Evolutionary conservation across 2,797 vertebrate species (phyloP).

Genomic region (Ctenopoma kingsleyae): DNA sequence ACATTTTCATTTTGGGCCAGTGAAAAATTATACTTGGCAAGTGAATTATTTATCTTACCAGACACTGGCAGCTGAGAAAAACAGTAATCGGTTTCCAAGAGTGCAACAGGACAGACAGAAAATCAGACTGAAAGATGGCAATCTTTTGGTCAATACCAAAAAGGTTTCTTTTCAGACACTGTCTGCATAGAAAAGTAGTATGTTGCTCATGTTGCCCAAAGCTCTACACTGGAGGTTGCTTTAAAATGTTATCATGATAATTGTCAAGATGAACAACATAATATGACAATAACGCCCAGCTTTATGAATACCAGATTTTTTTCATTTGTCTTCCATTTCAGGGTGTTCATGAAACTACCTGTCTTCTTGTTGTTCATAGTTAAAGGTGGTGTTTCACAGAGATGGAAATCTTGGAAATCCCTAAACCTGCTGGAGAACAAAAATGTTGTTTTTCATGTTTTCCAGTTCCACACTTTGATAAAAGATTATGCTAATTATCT

Average conservation of each 20-base stretch:
- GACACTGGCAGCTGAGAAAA: no score
- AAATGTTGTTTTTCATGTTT: slow-evolving; percentile 54
- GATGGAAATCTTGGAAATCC: slow-evolving; percentile 44
- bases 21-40: no score
- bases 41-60: no score
- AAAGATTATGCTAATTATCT: slow-evolving; percentile 48
- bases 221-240: not conserved
- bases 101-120: no score
- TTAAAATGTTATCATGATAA: not conserved
- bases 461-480: slow-evolving; percentile 53
- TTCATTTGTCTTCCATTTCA: slow-evolving; percentile 19
- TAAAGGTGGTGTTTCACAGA: slow-evolving; percentile 29
- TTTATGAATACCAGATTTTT: slow-evolving; percentile 3
- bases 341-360: slow-evolving; percentile 15
- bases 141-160: no score
- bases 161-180: no score
- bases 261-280: not conserved
- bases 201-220: slow-evolving; percentile 1
- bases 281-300: not conserved
- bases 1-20: no score
- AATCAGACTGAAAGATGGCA: no score
- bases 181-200: no score
- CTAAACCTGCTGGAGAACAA: slow-evolving; percentile 40
- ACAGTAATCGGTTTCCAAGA: no score
- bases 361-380: slow-evolving; percentile 14